Evolutionary conservation across 2,797 vertebrate species (phyloP).

Genomic region (Astyanax mexicanus): DNA sequence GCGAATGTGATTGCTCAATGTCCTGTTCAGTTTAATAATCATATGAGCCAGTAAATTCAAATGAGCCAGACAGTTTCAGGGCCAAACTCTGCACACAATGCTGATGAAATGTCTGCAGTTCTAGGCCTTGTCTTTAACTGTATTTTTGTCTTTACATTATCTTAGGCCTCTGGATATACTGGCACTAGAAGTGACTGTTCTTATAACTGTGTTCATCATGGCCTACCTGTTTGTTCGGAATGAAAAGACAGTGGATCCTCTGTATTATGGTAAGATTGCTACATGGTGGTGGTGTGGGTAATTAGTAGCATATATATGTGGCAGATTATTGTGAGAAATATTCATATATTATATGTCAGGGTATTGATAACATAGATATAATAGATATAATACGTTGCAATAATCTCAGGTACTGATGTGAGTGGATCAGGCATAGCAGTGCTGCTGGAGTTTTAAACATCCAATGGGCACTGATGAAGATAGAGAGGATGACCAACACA

Average conservation of each 20-base stretch:
- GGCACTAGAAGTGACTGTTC: conserved; percentile 66
- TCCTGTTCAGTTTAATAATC: background rate
- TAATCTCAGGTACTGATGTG: too few relatives aligned
- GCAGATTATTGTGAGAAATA: background rate
- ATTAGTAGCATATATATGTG: background rate
- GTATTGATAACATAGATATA: too few relatives aligned
- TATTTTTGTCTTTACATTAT: background rate
- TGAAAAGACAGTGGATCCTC: conserved; percentile 76
- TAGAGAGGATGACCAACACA: too few relatives aligned
- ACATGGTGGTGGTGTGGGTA: background rate
- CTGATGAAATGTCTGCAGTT: background rate
- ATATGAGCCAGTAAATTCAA: background rate
- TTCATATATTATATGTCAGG: too few relatives aligned
- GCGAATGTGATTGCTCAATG: background rate
- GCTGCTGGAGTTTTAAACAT: too few relatives aligned
- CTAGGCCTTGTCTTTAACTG: background rate
- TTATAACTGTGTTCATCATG: conserved; percentile 70
- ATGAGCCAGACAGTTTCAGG: background rate
- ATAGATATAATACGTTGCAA: too few relatives aligned
- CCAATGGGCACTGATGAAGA: too few relatives aligned
- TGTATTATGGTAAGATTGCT: conserved; percentile 82
- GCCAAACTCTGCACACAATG: background rate
- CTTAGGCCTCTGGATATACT: conserved; percentile 74
- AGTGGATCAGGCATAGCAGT: too few relatives aligned
- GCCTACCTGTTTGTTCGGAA: conserved; percentile 65